A percentile compares a stretch with the other conserved stretches of the same genome.
Evolutionary conservation across 2,113 vertebrate species (phyloP).

Genomic region (Hoplias malabaricus): DNA sequence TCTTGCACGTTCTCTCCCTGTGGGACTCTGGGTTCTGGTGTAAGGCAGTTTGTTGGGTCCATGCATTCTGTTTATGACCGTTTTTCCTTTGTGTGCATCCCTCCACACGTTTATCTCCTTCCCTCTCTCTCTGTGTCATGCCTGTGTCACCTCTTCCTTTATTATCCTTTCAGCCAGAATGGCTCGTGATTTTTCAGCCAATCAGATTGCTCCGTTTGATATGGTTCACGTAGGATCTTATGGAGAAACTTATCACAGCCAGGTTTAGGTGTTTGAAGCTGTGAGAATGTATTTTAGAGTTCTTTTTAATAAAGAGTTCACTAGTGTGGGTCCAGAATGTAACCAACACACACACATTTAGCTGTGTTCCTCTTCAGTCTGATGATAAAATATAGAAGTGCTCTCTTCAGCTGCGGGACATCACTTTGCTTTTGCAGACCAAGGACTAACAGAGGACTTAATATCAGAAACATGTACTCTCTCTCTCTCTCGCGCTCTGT

Average conservation of each 20-base stretch:
- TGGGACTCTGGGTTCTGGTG: slow-evolving; percentile 21
- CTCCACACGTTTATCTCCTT: background rate
- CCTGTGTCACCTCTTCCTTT: background rate
- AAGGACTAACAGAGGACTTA: slow-evolving; percentile 47
- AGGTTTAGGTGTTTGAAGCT: slow-evolving; percentile 20
- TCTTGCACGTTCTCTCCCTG: background rate
- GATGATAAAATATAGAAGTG: slow-evolving; percentile 43
- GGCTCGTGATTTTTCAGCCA: background rate
- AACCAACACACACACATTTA: background rate
- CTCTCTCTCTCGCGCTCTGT: slow-evolving; percentile 46
- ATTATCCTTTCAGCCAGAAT: background rate
- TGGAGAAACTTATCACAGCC: too few species aligned
- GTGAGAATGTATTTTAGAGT: slow-evolving; percentile 20
- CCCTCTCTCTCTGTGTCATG: background rate
- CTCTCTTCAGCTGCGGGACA: slow-evolving; percentile 29
- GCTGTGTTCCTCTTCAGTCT: slow-evolving; percentile 11
- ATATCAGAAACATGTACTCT: slow-evolving; percentile 35
- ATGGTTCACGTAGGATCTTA: too few species aligned
- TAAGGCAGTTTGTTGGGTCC: slow-evolving; percentile 44
- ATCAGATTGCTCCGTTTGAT: background rate
- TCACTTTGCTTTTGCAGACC: too few species aligned
- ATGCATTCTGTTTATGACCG: background rate
- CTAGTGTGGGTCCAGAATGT: too few species aligned
- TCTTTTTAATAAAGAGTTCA: too few species aligned
- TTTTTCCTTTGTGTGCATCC: background rate